Base-by-base conservation (phyloP, 1,140 invertebrate species). In the Stenopsyche tienmushanensis region DNA sequence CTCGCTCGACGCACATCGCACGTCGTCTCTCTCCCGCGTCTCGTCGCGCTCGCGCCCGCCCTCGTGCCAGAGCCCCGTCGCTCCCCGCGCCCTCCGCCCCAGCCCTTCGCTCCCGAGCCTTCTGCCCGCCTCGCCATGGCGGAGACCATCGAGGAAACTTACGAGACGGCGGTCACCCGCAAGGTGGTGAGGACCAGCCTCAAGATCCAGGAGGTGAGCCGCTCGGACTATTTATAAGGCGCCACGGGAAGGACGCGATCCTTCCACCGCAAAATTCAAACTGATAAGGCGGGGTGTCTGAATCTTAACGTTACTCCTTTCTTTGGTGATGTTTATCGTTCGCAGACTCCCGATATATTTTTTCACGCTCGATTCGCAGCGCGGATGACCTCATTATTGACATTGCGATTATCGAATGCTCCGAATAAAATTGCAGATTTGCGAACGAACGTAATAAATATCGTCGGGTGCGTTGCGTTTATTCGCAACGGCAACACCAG, bases 201-300 rank as follows among this genome's bases (percentile, higher is more conserved):
- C 74, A 85, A 82, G 74, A 86, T 86, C 76, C 83, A 86, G 79
- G 85, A 86, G 81, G 85, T 86, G 80, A 83, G 81, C 72, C 55
- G 9, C 73, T 17, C 10, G 17, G 3, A 20, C 21, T 5, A 21
- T 3, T 5, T 5, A 2, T 10, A 21, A 3, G 15, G 21, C 9
- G 17, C 1, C 21, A 5, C n/a, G 41, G 3, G 3, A 3, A 17
- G 41, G 3, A 44, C 3, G 13, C 3, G 41, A n/a, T n/a, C n/a
- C n/a, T n/a, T n/a, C n/a, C n/a, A n/a, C n/a, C n/a, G n/a, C n/a
- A n/a, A n/a, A n/a, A n/a, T n/a, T n/a, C n/a, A n/a, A n/a, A n/a
- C n/a, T n/a, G n/a, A n/a, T n/a, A n/a, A n/a, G n/a, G n/a, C n/a
- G n/a, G n/a, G n/a, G n/a, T n/a, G n/a, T n/a, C n/a, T n/a, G n/a